Conservation (phyloP, 2,797 vertebrate species). For the Ctenosaura bakeri region DNA sequence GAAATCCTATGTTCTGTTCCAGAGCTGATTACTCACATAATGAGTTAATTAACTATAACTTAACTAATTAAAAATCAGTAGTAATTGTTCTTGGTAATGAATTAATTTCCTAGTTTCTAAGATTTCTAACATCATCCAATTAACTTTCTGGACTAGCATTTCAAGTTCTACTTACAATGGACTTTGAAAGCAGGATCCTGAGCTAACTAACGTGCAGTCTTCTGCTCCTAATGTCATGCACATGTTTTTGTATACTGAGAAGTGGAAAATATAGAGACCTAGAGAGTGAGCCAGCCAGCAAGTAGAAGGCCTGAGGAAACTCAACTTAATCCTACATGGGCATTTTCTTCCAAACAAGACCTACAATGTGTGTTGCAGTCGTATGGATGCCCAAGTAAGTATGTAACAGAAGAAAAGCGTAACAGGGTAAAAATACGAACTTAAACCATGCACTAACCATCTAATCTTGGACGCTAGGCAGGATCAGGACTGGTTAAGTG, state of each 20-base stretch:
- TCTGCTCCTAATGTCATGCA: not conserved
- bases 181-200: not conserved
- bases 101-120: no score
- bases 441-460: not conserved
- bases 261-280: not conserved
- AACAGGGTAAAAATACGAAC: not conserved
- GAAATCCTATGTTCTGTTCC: no score
- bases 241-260: not conserved
- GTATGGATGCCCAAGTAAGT: not conserved
- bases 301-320: not conserved
- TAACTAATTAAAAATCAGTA: no score
- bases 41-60: no score
- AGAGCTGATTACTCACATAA: no score
- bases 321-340: not conserved
- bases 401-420: not conserved
- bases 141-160: no score
- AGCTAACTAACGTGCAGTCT: not conserved
- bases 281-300: not conserved
- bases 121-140: no score
- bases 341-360: no score
- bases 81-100: no score
- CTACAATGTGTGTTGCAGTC: not conserved
- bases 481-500: no score
- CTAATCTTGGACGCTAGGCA: no score
- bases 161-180: no score